Evolutionary conservation across 2,888 invertebrate genomes (phyloP), one percentile per base, ranked within the genome.

Genomic region (Lochmaea crataegi): DNA sequence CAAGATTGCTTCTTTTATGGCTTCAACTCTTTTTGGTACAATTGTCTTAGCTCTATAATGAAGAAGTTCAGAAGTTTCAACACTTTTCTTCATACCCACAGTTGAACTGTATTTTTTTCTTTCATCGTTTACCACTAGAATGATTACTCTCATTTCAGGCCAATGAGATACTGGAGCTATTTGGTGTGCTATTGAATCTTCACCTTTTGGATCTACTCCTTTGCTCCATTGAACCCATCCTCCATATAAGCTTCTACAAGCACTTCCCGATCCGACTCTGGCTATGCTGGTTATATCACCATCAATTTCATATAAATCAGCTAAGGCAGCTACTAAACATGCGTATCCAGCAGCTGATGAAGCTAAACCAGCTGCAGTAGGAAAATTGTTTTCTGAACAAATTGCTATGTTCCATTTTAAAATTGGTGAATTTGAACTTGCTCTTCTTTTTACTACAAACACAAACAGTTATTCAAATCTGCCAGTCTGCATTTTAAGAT

Each of bases 321-420:
- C 93, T 71, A 98, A 86, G 0, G 96, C 92, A 79, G 90, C 92
- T 0, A 96, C 96, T 81, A 98, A 87, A 85, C 97, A 97, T 2
- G 99, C 98, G 86, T 97, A 99, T 4, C 99, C 99, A 56, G 99
- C 98, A 38, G 99, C 99, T 72, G 98, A 98, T 1, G 98, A 99
- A 0, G 99, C 99, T 64, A 99, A 89, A 0, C 99, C 99, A 70
- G 99, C 98, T 4, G 98, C 98, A 4, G 99, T 99, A 12, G 99
- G 99, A 84, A 99, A 99, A 88, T 99, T 99, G 86, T 99, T 99
- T 83, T 92, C 92, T 0, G 96, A 96, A 84, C 94, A 94, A 80
- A 96, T 92, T 79, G 93, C 94, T 51, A 96, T 84, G 83, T 94
- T 93, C 93, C 93, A 94, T 11, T 91, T 83, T 74, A 90, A 87